These are phyloP conservation scores for Nyctibius bracteatus DNA, from an alignment of 2,113 vertebrate species.

Conservation along the genomic window DNA sequence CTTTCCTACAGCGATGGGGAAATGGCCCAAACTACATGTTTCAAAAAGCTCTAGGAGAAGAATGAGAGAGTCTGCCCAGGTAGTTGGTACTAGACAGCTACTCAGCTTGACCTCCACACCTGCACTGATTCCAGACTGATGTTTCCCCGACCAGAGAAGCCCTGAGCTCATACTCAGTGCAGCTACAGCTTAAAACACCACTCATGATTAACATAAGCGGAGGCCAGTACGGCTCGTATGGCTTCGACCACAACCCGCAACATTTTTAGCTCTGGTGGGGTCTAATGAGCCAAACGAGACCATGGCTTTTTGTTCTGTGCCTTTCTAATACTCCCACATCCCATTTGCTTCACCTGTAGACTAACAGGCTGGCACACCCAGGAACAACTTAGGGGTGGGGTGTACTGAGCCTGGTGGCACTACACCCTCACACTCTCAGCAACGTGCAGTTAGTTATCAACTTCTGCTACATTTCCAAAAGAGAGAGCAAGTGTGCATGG, in stretches of 20 bases:
- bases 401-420: not conserved
- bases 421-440: not conserved
- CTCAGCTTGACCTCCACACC: not conserved
- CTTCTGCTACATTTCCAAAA: not conserved
- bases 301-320: not conserved
- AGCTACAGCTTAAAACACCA: not conserved
- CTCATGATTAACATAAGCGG: rapidly evolving
- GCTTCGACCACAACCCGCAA: not conserved
- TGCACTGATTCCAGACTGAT: not conserved
- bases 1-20: not conserved
- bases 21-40: not conserved
- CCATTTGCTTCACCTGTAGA: not conserved
- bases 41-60: not conserved
- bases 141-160: not conserved
- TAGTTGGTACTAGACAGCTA: not conserved
- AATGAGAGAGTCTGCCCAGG: not conserved
- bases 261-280: not conserved
- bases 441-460: not conserved
- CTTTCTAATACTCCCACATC: not conserved
- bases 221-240: not conserved
- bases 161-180: not conserved
- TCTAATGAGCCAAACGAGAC: not conserved
- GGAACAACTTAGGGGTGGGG: not conserved
- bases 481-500: not conserved
- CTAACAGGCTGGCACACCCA: not conserved